A percentile compares a stretch with the other conserved stretches of the same genome.
Evolutionary conservation across 2,797 vertebrate species (phyloP).

Genomic region (Sebastes flavidus): DNA sequence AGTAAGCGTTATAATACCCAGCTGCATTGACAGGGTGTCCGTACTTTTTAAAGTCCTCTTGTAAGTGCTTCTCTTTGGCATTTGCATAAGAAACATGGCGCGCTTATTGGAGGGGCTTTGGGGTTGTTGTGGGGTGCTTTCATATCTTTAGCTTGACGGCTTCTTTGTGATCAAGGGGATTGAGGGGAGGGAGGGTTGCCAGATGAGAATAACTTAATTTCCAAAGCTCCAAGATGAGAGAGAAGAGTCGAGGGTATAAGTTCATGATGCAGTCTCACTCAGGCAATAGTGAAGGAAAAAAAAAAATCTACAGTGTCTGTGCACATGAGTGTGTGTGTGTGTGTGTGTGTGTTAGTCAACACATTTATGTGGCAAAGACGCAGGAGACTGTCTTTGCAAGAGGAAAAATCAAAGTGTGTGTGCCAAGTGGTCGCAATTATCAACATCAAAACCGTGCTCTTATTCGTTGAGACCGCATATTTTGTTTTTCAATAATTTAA

Average conservation of each 20-base stretch:
- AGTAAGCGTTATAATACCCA: slow-evolving; percentile 95
- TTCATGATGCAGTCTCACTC: slow-evolving; percentile 71
- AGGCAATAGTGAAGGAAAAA: slow-evolving; percentile 22
- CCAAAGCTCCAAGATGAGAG: slow-evolving; percentile 90
- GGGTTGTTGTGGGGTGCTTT: slow-evolving; percentile 88
- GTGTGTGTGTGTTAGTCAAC: background rate
- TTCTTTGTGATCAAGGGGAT: slow-evolving; percentile 91
- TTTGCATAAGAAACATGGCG: slow-evolving; percentile 98
- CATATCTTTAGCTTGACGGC: slow-evolving; percentile 94
- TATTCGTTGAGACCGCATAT: slow-evolving; percentile 31
- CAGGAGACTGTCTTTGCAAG: background rate
- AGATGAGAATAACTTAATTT: slow-evolving; percentile 96
- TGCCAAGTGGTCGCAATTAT: slow-evolving; percentile 50
- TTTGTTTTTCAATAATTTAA: slow-evolving; percentile 29
- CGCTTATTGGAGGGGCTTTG: slow-evolving; percentile 87
- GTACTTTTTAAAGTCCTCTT: slow-evolving; percentile 94
- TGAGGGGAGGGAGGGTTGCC: slow-evolving; percentile 85
- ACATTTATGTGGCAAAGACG: slow-evolving; percentile 18
- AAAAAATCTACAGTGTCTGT: slow-evolving; percentile 14
- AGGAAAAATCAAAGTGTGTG: background rate
- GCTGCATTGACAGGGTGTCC: slow-evolving; percentile 90
- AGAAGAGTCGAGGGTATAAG: slow-evolving; percentile 72
- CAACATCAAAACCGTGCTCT: slow-evolving; percentile 37
- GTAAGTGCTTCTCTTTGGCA: slow-evolving; percentile 91
- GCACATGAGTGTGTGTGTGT: background rate